phyloP scores from a whole-genome alignment of 2,888 invertebrate genomes.

The Pyrocoelia pectoralis region DNA sequence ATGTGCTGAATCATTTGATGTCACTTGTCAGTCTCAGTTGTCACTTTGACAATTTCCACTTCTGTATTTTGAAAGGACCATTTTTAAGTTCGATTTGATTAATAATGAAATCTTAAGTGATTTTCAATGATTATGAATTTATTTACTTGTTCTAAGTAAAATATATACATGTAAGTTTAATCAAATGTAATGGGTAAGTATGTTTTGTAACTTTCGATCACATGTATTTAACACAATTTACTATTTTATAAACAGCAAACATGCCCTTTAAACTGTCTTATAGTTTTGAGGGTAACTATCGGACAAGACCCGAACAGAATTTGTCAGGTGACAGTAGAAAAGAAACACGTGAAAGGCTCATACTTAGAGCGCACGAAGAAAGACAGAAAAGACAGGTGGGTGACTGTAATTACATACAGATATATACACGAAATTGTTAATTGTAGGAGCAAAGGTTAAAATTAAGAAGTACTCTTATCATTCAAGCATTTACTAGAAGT shows the following conservation, averaged over 20 bases:
- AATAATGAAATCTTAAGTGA: too few relatives aligned
- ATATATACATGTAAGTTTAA: too few relatives aligned
- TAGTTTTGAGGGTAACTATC: slow-evolving; percentile 91
- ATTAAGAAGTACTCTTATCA: slow-evolving; percentile 77
- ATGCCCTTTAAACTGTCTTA: slow-evolving; percentile 61
- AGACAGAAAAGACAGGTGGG: slow-evolving; percentile 86
- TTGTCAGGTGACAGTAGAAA: slow-evolving; percentile 85
- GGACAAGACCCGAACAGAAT: slow-evolving; percentile 87
- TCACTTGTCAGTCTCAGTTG: too few relatives aligned
- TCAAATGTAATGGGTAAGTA: not conserved
- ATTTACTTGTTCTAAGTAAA: too few relatives aligned
- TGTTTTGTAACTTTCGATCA: not conserved
- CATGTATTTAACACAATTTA: slow-evolving; percentile 16
- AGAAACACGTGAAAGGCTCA: slow-evolving; percentile 73
- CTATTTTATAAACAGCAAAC: too few relatives aligned
- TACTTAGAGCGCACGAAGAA: slow-evolving; percentile 85
- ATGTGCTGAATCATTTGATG: too few relatives aligned
- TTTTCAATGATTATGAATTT: too few relatives aligned
- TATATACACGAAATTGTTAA: slow-evolving; percentile 5
- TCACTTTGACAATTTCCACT: too few relatives aligned
- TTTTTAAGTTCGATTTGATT: too few relatives aligned
- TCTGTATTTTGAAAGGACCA: too few relatives aligned
- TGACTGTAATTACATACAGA: slow-evolving; percentile 26
- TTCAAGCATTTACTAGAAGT: slow-evolving; percentile 84
- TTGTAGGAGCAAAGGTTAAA: slow-evolving; percentile 74